Conservation (phyloP, 2,888 invertebrate genomes). For the Cenopis cana region DNA sequence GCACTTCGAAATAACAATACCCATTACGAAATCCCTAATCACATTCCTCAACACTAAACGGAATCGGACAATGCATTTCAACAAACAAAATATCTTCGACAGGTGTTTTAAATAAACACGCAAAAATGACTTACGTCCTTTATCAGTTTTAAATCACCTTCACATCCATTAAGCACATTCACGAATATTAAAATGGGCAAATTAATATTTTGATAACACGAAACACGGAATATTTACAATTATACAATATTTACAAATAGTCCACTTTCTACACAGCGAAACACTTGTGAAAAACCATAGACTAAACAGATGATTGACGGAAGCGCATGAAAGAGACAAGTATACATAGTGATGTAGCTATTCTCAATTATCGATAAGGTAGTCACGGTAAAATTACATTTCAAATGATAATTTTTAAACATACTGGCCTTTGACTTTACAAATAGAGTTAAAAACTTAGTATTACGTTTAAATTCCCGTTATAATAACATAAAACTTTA, state of each 20-base stretch:
- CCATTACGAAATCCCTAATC: conserved; percentile 52
- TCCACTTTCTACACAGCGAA: conserved; percentile 69
- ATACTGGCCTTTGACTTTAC: too few species aligned
- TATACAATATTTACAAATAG: conserved; percentile 79
- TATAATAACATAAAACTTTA: too few species aligned
- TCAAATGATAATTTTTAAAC: too few species aligned
- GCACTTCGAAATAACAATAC: conserved; percentile 47
- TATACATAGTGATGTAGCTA: conserved; percentile 26
- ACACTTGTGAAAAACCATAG: conserved; percentile 65
- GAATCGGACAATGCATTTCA: conserved; percentile 50
- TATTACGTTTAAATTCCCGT: too few species aligned
- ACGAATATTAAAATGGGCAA: conserved; percentile 54
- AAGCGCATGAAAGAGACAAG: conserved; percentile 30
- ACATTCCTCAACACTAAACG: conserved; percentile 45
- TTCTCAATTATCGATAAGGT: conserved; percentile 11
- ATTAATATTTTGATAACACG: conserved; percentile 50
- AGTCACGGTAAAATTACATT: background rate
- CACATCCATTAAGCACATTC: conserved; percentile 69
- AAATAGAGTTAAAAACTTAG: too few species aligned
- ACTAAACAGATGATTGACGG: conserved; percentile 50
- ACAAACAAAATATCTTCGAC: conserved; percentile 46
- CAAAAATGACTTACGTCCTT: conserved; percentile 62
- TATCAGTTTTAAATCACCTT: conserved; percentile 49
- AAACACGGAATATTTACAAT: conserved; percentile 67
- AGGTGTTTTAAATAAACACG: conserved; percentile 50